Conservation (phyloP, 2,113 vertebrate genomes). For the Pedionomus torquatus region DNA sequence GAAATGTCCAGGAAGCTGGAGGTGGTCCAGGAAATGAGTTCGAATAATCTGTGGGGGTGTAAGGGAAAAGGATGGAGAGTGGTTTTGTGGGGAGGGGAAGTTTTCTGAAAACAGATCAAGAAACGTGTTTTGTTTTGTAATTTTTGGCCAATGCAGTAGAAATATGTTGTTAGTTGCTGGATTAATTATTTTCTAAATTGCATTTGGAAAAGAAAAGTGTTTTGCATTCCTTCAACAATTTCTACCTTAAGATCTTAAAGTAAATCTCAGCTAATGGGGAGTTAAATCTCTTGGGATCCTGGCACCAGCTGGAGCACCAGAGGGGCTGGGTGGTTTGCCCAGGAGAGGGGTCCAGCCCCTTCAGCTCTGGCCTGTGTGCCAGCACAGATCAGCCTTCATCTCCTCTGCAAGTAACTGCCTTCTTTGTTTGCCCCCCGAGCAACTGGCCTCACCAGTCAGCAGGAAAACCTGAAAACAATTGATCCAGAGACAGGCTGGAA, state of each 20-base stretch:
- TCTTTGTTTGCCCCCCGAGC: slow-evolving; percentile 26
- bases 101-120: background rate
- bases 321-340: background rate
- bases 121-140: background rate
- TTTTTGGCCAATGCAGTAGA: background rate
- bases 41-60: background rate
- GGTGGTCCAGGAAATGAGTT: background rate
- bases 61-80: background rate
- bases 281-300: background rate
- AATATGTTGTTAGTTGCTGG: background rate
- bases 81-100: background rate
- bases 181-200: background rate
- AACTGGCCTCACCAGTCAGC: slow-evolving; percentile 1
- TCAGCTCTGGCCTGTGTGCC: background rate
- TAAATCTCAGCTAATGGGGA: background rate
- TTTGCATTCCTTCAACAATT: background rate
- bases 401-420: slow-evolving; percentile 34
- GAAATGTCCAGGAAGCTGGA: background rate
- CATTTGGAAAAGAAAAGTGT: background rate
- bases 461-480: slow-evolving; percentile 55
- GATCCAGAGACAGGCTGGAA: slow-evolving; percentile 22
- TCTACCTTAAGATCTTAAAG: background rate
- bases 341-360: background rate
- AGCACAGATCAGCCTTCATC: slow-evolving; percentile 50
- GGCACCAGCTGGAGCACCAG: background rate